A percentile compares a stretch with the other conserved stretches of the same genome.
Conservation (phyloP, 2,888 invertebrate species). For the Chydorus sphaericus region DNA sequence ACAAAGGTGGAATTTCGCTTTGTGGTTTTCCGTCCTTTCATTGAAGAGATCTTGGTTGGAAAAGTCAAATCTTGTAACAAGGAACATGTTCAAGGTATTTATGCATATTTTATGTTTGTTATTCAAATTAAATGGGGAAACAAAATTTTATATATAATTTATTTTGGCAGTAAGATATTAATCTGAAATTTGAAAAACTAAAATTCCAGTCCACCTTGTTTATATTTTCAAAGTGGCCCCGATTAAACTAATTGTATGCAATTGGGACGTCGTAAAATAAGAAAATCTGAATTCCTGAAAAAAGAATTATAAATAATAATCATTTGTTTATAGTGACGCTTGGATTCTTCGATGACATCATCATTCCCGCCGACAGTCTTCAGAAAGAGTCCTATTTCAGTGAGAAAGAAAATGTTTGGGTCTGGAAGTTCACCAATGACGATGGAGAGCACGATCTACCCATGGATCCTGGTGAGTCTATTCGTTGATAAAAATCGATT, state of each 20-base stretch:
- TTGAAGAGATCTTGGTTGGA: conserved; percentile 86
- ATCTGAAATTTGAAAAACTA: too few species aligned
- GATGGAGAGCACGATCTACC: conserved; percentile 78
- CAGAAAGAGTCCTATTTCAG: conserved; percentile 89
- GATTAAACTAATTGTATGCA: too few species aligned
- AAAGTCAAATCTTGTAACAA: conserved; percentile 80
- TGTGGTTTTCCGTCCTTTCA: conserved; percentile 84
- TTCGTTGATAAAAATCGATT: conserved; percentile 23
- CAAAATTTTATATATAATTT: conserved; percentile 19
- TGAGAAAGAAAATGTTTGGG: conserved; percentile 84
- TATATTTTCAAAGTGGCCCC: too few species aligned
- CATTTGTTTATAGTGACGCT: conserved; percentile 54
- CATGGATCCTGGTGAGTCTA: conserved; percentile 68
- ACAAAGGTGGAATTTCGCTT: conserved; percentile 85
- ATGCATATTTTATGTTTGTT: background rate
- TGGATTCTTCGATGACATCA: conserved; percentile 92
- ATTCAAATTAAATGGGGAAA: background rate
- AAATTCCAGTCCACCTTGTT: too few species aligned
- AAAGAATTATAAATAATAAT: too few species aligned
- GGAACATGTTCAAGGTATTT: conserved; percentile 73
- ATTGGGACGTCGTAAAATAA: too few species aligned
- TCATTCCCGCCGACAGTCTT: conserved; percentile 77
- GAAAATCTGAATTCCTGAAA: too few species aligned
- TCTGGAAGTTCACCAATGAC: conserved; percentile 84
- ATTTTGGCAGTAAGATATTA: too few species aligned